A percentile compares a stretch with the other conserved stretches of the same genome.
Conservation (phyloP, 2,797 vertebrate species). For the Tiaroga cobitis region DNA sequence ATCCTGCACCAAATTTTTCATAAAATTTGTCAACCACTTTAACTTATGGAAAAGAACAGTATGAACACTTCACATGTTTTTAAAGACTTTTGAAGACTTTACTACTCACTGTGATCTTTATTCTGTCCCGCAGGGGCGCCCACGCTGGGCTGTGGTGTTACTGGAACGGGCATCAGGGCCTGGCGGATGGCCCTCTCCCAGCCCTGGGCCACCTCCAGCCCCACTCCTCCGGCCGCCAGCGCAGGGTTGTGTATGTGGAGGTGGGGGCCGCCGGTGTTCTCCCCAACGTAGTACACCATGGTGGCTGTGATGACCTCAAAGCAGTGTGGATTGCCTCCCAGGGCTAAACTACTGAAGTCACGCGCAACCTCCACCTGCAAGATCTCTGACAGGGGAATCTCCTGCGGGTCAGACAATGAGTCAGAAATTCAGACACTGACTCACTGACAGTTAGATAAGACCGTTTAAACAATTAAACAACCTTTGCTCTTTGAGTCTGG, state of each 20-base stretch:
- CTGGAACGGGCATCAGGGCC: slow-evolving; percentile 97
- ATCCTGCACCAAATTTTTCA: neutral
- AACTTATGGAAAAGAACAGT: neutral
- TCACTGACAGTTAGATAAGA: neutral
- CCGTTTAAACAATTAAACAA: neutral
- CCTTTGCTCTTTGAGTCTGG: slow-evolving; percentile 1
- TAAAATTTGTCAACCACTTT: neutral
- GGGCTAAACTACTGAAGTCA: slow-evolving; percentile 87
- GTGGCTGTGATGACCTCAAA: slow-evolving; percentile 98
- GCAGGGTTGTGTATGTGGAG: slow-evolving; percentile 85
- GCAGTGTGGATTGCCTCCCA: slow-evolving; percentile 95
- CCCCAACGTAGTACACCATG: slow-evolving; percentile 97
- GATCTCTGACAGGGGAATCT: slow-evolving; percentile 98
- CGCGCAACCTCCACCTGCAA: slow-evolving; percentile 89
- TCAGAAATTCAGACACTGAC: slow-evolving; percentile 28
- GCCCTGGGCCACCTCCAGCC: slow-evolving; percentile 92
- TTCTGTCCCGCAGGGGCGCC: slow-evolving; percentile 87
- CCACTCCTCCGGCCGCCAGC: slow-evolving; percentile 90
- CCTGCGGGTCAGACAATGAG: slow-evolving; percentile 74
- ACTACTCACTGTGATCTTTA: slow-evolving; percentile 95
- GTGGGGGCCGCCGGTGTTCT: slow-evolving; percentile 83
- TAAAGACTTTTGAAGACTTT: neutral
- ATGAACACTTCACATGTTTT: neutral
- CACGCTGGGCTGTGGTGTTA: slow-evolving; percentile 93
- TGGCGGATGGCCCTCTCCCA: slow-evolving; percentile 98